Evolutionary conservation across 2,113 vertebrate genomes (phyloP).

Genomic region (Octodon degus): DNA sequence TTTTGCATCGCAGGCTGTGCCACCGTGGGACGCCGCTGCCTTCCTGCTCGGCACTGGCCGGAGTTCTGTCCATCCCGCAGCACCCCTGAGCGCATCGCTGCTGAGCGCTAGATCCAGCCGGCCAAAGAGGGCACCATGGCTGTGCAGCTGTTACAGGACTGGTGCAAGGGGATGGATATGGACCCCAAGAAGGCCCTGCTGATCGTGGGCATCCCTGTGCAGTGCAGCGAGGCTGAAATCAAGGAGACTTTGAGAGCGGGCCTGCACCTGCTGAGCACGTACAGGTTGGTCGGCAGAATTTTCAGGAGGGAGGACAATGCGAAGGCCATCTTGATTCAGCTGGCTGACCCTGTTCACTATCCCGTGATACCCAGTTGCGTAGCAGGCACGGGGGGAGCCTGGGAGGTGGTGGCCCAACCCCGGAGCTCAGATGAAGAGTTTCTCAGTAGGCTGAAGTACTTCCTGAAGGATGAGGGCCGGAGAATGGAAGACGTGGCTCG

Average conservation of each 20-base stretch:
- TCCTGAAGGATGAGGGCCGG: constrained; percentile 61
- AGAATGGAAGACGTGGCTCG: constrained; percentile 19
- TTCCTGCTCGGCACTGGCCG: too few relatives aligned
- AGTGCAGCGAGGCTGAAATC: constrained; percentile 58
- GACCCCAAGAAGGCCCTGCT: constrained; percentile 5
- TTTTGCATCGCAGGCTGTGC: too few relatives aligned
- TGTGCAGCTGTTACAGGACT: too few relatives aligned
- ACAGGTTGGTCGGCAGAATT: constrained; percentile 30
- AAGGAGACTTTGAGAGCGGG: not conserved
- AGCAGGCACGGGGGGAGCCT: constrained; percentile 20
- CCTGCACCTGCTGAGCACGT: not conserved
- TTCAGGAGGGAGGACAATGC: constrained; percentile 61
- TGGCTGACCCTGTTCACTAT: constrained; percentile 1
- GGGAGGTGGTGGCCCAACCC: constrained; percentile 72
- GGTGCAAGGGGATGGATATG: too few relatives aligned
- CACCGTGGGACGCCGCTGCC: too few relatives aligned
- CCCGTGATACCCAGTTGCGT: not conserved
- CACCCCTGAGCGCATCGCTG: too few relatives aligned
- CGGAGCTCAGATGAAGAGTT: constrained; percentile 57
- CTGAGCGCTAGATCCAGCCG: too few relatives aligned
- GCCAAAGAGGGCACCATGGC: too few relatives aligned
- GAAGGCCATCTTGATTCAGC: constrained; percentile 33
- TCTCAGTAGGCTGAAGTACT: not conserved
- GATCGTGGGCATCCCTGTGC: constrained; percentile 63
- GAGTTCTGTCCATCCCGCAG: too few relatives aligned